A percentile compares a stretch with the other conserved stretches of the same genome.
Evolutionary conservation across 2,113 vertebrate species (phyloP).

Genomic region (Electrona antarctica): DNA sequence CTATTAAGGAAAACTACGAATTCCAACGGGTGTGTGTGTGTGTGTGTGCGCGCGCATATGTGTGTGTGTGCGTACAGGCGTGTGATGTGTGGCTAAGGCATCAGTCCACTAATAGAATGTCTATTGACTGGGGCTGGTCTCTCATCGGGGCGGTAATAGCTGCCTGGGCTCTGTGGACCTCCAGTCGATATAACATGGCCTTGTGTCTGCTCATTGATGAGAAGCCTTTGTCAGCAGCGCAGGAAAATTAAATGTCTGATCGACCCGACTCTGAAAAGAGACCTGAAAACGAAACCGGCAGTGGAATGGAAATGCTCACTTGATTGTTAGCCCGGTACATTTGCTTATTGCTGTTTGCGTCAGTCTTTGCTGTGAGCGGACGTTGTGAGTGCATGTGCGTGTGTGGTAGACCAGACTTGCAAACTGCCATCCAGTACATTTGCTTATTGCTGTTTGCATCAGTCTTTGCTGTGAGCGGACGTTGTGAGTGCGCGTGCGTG

Average conservation of each 20-base stretch:
- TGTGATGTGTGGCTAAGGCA: constrained; percentile 54
- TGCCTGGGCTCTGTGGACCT: constrained; percentile 57
- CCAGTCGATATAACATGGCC: constrained; percentile 73
- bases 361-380: constrained; percentile 2
- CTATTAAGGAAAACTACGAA: no score
- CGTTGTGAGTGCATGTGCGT: constrained; percentile 7
- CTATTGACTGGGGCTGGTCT: constrained; percentile 71
- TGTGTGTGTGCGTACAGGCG: constrained; percentile 35
- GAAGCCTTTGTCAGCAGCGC: constrained; percentile 70
- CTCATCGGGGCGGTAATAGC: constrained; percentile 74
- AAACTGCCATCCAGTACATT: constrained; percentile 54
- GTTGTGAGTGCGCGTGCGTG: constrained; percentile 3
- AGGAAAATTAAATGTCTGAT: constrained; percentile 78
- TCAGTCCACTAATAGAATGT: constrained; percentile 72
- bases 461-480: constrained; percentile 3
- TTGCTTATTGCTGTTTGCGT: constrained; percentile 23
- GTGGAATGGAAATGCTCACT: constrained; percentile 29
- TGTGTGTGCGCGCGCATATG: no score
- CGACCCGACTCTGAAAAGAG: constrained; percentile 54
- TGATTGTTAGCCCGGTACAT: constrained; percentile 40
- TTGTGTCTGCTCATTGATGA: constrained; percentile 61
- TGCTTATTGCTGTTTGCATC: constrained; percentile 22
- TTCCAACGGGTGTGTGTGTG: no score
- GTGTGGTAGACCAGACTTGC: constrained; percentile 35
- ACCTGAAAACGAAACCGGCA: constrained; percentile 19